A percentile compares a stretch with the other conserved stretches of the same genome.
These are phyloP conservation scores for Eupleurogrammus muticus DNA, from an alignment of 2,797 vertebrate species.

Conservation along the genomic window DNA sequence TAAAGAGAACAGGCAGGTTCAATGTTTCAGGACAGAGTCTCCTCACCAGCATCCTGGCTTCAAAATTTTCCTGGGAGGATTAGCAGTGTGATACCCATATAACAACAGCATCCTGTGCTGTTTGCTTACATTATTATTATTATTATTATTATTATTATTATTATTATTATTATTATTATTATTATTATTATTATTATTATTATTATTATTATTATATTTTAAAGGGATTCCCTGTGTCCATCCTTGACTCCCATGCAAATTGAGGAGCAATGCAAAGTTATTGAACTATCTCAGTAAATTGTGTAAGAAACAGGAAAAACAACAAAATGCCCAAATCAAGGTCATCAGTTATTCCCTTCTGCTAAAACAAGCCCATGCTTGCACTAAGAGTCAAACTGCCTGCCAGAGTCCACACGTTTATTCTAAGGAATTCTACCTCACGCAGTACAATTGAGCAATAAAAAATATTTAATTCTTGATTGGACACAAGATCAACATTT, in stretches of 20 bases:
- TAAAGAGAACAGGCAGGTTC: not conserved
- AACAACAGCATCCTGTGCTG: no score
- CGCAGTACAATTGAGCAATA: constrained; percentile 23
- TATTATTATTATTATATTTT: no score
- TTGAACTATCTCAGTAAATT: not conserved
- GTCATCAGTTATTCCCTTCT: not conserved
- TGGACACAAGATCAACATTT: constrained; percentile 86
- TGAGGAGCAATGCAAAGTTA: not conserved
- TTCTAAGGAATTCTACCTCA: constrained; percentile 21
- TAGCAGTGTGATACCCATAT: no score
- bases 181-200: no score
- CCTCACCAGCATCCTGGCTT: no score
- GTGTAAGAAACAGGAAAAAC: not conserved
- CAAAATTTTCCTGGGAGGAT: no score
- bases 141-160: no score
- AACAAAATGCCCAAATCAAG: not conserved
- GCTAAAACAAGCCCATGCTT: not conserved
- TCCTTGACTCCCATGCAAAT: not conserved
- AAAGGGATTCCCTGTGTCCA: accelerated
- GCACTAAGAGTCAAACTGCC: not conserved
- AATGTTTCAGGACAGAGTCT: not conserved
- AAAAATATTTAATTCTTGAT: constrained; percentile 49
- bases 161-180: no score
- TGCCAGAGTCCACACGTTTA: not conserved
- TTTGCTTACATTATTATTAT: no score